A percentile compares a stretch with the other conserved stretches of the same genome.
Conservation (phyloP, 53 echinoderm and acorn worm genomes). For the Holothuria scabra region DNA sequence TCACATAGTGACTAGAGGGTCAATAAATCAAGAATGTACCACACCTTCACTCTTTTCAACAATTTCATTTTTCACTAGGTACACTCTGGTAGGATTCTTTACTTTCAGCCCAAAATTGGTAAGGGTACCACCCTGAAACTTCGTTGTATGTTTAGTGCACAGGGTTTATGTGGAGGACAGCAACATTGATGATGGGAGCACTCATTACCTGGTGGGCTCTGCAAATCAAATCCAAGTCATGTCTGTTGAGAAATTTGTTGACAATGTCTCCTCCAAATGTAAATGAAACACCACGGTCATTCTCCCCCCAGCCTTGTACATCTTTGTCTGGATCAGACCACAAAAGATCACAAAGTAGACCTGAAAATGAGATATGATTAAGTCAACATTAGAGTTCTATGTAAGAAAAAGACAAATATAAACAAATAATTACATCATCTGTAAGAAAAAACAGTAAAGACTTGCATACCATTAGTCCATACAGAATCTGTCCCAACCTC, state of each 20-base stretch:
- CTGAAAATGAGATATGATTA: conserved; percentile 31
- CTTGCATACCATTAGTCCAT: too few relatives aligned
- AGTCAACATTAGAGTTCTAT: neutral
- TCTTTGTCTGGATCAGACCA: conserved; percentile 99
- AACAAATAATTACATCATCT: neutral
- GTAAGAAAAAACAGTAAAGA: neutral
- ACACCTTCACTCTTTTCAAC: too few relatives aligned
- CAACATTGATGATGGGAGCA: too few relatives aligned
- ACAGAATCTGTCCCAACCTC: too few relatives aligned
- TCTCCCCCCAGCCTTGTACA: conserved; percentile 94
- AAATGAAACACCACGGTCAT: conserved; percentile 97
- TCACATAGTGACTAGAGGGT: too few relatives aligned
- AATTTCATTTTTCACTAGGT: too few relatives aligned
- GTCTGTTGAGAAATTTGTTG: conserved; percentile 94
- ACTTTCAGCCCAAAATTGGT: too few relatives aligned
- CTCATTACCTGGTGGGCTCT: conserved; percentile 90
- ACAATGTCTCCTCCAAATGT: conserved; percentile 93
- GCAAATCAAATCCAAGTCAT: conserved; percentile 95
- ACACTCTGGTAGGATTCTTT: too few relatives aligned
- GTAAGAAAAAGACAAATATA: neutral
- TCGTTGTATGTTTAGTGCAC: too few relatives aligned
- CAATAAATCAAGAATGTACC: too few relatives aligned
- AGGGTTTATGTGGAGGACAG: too few relatives aligned
- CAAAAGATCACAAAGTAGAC: conserved; percentile 90
- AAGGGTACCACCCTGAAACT: too few relatives aligned